These are phyloP conservation scores for Leptinotarsa defecta DNA, from an alignment of 1,140 invertebrate species.

Conservation along the genomic window DNA sequence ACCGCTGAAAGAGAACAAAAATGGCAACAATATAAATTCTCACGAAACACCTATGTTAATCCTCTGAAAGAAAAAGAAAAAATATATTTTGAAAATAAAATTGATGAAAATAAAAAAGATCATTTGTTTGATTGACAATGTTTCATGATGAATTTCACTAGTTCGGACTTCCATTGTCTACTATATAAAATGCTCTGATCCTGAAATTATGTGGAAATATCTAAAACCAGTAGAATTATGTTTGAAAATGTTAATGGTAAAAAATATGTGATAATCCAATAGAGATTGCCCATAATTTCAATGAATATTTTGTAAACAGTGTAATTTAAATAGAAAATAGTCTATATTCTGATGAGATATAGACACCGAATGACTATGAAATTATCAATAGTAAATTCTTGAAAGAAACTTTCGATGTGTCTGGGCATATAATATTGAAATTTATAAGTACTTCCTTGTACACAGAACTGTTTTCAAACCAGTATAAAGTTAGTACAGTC, in stretches of 20 bases:
- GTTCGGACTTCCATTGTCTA: too few relatives aligned
- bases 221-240: conserved; percentile 10
- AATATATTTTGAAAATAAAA: conserved; percentile 9
- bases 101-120: conserved; percentile 14
- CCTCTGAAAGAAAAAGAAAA: not conserved
- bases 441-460: too few relatives aligned
- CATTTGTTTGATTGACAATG: too few relatives aligned
- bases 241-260: conserved; percentile 10
- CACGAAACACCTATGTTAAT: not conserved
- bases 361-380: not conserved
- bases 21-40: not conserved
- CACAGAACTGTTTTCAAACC: too few relatives aligned
- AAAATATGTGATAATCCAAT: not conserved
- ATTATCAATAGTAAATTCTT: too few relatives aligned
- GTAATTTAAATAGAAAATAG: conserved; percentile 10
- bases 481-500: too few relatives aligned
- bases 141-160: too few relatives aligned
- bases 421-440: too few relatives aligned
- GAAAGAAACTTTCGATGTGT: too few relatives aligned
- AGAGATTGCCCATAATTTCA: conserved; percentile 2
- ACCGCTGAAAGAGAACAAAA: too few relatives aligned
- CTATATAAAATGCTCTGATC: too few relatives aligned
- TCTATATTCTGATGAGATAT: not conserved
- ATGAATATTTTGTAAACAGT: conserved; percentile 12
- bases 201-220: conserved; percentile 6